Percentiles rank a stretch among this genome's conserved stretches.
These are phyloP conservation scores for Alitta virens DNA, from an alignment of 2,888 invertebrate genomes.

Conservation along the genomic window DNA sequence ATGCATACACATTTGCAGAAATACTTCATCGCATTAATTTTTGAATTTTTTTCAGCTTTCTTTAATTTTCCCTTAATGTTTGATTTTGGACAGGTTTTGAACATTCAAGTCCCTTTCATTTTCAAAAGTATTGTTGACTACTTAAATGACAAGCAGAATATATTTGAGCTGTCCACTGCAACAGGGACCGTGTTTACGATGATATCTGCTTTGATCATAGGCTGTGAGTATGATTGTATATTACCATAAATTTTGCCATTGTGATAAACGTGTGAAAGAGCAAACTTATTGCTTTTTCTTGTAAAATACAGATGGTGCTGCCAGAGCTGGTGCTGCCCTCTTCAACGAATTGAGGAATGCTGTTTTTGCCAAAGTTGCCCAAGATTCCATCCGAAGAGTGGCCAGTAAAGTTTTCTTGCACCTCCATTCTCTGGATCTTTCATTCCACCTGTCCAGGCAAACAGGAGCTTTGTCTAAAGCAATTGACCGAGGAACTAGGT, in stretches of 20 bases:
- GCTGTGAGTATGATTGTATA: conserved; percentile 83
- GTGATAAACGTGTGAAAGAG: no score
- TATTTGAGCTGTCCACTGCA: conserved; percentile 62
- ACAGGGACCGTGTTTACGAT: conserved; percentile 71
- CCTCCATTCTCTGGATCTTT: conserved; percentile 88
- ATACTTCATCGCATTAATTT: no score
- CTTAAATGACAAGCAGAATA: conserved; percentile 68
- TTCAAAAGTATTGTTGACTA: conserved; percentile 92
- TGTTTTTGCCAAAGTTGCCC: conserved; percentile 95
- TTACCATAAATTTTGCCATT: no score
- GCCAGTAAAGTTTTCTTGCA: conserved; percentile 94
- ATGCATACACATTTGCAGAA: no score
- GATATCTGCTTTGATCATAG: conserved; percentile 77
- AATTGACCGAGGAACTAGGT: conserved; percentile 60
- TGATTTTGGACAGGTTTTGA: conserved; percentile 81
- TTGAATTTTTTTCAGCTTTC: no score
- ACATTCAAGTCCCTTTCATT: conserved; percentile 90
- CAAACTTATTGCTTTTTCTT: not conserved
- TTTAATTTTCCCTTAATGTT: no score
- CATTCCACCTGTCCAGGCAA: conserved; percentile 90
- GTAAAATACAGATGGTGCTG: conserved; percentile 85
- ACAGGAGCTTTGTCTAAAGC: conserved; percentile 94
- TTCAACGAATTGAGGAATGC: conserved; percentile 97
- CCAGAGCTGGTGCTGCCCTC: conserved; percentile 83
- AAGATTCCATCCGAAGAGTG: conserved; percentile 90